A percentile compares a stretch with the other conserved stretches of the same genome.
phyloP scores from a whole-genome alignment of 2,797 vertebrate genomes.

The Sphaeramia orbicularis region DNA sequence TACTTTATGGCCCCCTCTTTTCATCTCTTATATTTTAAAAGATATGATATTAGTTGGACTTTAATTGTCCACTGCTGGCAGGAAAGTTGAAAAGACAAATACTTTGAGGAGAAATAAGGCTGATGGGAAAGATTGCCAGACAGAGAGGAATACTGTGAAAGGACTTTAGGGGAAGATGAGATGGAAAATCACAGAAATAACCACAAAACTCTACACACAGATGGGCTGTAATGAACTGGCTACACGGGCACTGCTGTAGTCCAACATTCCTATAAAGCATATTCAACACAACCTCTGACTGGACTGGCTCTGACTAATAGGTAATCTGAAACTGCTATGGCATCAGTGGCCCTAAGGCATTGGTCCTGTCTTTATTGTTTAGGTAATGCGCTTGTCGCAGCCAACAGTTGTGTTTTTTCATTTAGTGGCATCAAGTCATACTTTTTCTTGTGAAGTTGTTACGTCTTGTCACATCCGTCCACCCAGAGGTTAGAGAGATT shows the following conservation, averaged over 20 bases:
- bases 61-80: slow-evolving; percentile 41
- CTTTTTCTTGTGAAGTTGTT: too few species aligned
- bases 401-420: too few species aligned
- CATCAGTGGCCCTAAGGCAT: too few species aligned
- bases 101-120: too few species aligned
- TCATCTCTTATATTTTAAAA: slow-evolving; percentile 10
- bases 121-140: too few species aligned
- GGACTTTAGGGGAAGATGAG: slow-evolving; percentile 14
- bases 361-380: too few species aligned
- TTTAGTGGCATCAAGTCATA: too few species aligned
- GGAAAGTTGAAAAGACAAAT: slow-evolving; percentile 33
- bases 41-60: slow-evolving; percentile 36
- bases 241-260: not conserved
- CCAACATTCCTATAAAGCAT: not conserved
- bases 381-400: too few species aligned
- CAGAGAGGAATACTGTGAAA: slow-evolving; percentile 8
- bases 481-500: too few species aligned
- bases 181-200: slow-evolving; percentile 11
- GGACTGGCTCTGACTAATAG: too few species aligned
- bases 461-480: too few species aligned
- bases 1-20: slow-evolving; percentile 8
- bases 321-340: too few species aligned
- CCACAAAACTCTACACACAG: not conserved
- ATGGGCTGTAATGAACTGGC: not conserved
- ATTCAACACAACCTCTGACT: not conserved